Evolutionary conservation across 2,888 invertebrate species (phyloP), one percentile per base, ranked within the genome.

Genomic region (Apomyelois bistriatella): DNA sequence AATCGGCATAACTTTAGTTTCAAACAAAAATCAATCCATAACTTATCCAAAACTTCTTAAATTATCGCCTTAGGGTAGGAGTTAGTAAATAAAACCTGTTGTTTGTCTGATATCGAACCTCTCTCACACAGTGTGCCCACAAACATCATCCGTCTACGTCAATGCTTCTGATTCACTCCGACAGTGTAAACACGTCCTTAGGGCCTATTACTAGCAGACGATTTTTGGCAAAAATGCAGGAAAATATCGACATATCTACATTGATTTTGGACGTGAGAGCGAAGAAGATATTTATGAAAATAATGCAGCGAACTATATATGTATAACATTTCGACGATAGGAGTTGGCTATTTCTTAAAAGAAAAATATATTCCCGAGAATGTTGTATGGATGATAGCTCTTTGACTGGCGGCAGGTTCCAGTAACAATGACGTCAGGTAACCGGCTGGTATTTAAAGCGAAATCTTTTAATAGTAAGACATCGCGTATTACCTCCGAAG

Each of bases 131-230:
- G 22, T 43, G 22, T 43, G 36, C 17, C 7, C 43, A 59, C 76
- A 79, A 79, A 80, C 79, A 79, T 65, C 68, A 80, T 80, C 79
- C 64, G 71, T 80, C 80, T 79, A 76, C 61, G 80, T 79, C 79
- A 56, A 22, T 58, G 63, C 61, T 71, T 68, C 65, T 58, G 69
- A 74, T 79, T 79, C 75, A 78, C 73, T 78, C 62, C 59, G 63
- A 61, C 63, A 66, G 70, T 72, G 74, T 74, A 76, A 76, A 78
- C 77, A 78, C 47, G 56, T 62, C 65, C 65, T 72, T 65, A 66
- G 61, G 58, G 64, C 65, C 67, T 71, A 72, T 73, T 71, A 65
- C 67, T 52, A 52, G 38, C 15, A n/a, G 42, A n/a, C 16, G n/a
- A 32, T 43, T 43, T 52, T 43, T 52, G 30, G 15, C 16, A 15